Conservation (phyloP, 2,888 invertebrate genomes). For the Petrolisthes manimaculis region DNA sequence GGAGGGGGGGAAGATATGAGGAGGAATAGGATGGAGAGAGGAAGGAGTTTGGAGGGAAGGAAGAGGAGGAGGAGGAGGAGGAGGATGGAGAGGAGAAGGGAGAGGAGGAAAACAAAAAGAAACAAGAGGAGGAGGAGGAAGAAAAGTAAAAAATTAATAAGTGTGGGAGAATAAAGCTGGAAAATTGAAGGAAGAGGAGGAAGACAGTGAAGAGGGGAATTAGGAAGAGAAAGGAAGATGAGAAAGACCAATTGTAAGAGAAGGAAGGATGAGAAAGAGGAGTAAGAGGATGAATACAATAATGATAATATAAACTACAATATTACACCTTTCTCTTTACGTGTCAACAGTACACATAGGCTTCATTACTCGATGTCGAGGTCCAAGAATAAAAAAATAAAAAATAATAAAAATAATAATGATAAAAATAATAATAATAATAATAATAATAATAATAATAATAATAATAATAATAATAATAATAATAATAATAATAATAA, state of each 20-base stretch:
- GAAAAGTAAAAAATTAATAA: background rate
- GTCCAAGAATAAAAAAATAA: background rate
- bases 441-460: conserved; percentile 13
- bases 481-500: conserved; percentile 2
- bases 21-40: too few relatives aligned
- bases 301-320: background rate
- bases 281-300: background rate
- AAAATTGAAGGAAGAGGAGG: background rate
- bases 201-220: background rate
- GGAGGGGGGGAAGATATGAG: too few relatives aligned
- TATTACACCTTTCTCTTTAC: too few relatives aligned
- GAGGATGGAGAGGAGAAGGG: background rate
- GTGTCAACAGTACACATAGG: too few relatives aligned
- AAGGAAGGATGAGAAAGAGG: background rate
- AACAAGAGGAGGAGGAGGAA: conserved; percentile 3
- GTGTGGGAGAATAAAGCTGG: background rate
- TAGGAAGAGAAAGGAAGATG: background rate
- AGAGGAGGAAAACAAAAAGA: background rate
- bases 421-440: too few relatives aligned
- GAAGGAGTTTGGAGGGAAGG: too few relatives aligned
- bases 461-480: conserved; percentile 13
- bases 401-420: background rate
- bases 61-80: background rate
- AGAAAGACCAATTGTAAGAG: background rate
- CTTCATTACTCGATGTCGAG: too few relatives aligned